Evolutionary conservation across 2,888 invertebrate genomes (phyloP).

Genomic region (Limnephilus marmoratus): DNA sequence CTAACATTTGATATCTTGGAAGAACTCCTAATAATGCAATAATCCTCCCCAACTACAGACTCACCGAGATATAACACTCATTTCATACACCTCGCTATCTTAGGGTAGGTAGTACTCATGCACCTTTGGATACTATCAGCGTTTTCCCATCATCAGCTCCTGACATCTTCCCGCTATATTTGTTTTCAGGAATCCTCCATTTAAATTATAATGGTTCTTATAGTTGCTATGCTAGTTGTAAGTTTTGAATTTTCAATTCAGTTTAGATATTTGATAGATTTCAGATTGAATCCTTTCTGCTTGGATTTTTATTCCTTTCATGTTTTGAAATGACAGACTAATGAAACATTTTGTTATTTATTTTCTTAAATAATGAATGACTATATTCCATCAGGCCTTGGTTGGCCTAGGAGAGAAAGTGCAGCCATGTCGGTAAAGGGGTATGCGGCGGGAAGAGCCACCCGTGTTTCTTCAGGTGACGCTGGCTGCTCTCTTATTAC

Average conservation of each 20-base stretch:
- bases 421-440: conserved; percentile 63
- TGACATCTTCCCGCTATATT: background rate
- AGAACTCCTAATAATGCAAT: background rate
- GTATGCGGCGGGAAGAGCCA: conserved; percentile 58
- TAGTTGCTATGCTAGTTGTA: conserved; percentile 19
- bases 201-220: conserved; percentile 6
- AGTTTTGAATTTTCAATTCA: conserved; percentile 26
- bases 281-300: conserved; percentile 37
- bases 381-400: conserved; percentile 66
- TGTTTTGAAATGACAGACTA: conserved; percentile 24
- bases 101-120: background rate
- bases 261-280: conserved; percentile 38
- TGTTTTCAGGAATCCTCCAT: conserved; percentile 19
- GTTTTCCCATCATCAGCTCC: background rate
- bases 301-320: conserved; percentile 36
- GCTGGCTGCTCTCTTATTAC: conserved; percentile 57
- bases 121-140: background rate
- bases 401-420: conserved; percentile 65
- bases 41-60: background rate
- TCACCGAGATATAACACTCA: background rate
- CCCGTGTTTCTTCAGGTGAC: conserved; percentile 57
- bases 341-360: conserved; percentile 40
- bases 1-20: background rate
- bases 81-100: background rate
- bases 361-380: conserved; percentile 59